Percentiles rank a stretch among this genome's conserved stretches.
These are phyloP conservation scores for Uria lomvia DNA, from an alignment of 2,113 vertebrate genomes.

Conservation along the genomic window DNA sequence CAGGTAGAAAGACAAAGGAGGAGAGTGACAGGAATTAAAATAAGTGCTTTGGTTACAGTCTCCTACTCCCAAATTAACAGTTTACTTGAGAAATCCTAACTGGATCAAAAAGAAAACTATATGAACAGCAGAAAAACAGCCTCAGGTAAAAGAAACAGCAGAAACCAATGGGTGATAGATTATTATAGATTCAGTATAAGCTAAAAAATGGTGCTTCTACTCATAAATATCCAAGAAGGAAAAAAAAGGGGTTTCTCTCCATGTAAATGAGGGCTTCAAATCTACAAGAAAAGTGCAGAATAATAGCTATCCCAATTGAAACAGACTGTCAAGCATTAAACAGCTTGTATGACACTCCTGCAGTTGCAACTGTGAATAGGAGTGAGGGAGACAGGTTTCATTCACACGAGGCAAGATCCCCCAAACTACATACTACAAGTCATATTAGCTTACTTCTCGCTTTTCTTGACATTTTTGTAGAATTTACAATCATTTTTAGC, in stretches of 20 bases:
- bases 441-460: background rate
- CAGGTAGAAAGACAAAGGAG: slow-evolving; percentile 30
- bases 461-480: background rate
- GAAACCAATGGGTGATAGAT: background rate
- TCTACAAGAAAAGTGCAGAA: background rate
- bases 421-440: background rate
- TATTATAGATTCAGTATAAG: background rate
- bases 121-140: background rate
- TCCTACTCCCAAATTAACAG: background rate
- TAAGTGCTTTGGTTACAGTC: background rate
- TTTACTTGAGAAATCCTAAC: slow-evolving; percentile 1
- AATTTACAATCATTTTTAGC: background rate
- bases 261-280: background rate
- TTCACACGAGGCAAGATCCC: background rate
- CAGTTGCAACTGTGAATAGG: background rate
- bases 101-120: background rate
- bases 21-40: slow-evolving; percentile 23
- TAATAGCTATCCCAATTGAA: background rate
- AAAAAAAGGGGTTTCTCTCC: background rate
- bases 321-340: background rate
- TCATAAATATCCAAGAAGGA: background rate
- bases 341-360: background rate
- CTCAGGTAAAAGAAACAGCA: background rate
- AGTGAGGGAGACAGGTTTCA: background rate
- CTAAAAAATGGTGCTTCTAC: background rate